Conservation (phyloP, 1,140 invertebrate species). For the Chymomyza costata region DNA sequence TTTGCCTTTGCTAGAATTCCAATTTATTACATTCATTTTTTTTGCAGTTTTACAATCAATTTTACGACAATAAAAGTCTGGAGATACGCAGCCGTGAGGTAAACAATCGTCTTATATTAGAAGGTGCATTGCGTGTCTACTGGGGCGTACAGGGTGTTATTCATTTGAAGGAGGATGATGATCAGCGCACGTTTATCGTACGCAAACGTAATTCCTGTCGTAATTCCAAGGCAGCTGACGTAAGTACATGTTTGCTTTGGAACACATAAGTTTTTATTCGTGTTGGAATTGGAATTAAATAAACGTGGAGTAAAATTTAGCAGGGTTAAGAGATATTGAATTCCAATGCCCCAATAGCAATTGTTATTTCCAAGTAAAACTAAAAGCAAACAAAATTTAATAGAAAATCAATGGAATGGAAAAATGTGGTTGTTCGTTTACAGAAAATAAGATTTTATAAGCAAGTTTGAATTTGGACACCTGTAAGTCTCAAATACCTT, state of each 20-base stretch:
- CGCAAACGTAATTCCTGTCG: conserved; percentile 83
- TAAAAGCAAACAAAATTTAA: no score
- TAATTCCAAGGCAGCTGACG: conserved; percentile 55
- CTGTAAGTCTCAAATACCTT: no score
- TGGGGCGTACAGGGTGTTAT: conserved; percentile 91
- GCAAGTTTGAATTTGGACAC: no score
- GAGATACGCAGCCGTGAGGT: conserved; percentile 86
- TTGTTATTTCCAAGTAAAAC: no score
- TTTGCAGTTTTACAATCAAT: conserved; percentile 79
- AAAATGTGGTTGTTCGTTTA: no score
- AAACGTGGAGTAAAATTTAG: no score
- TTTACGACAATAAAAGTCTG: conserved; percentile 86
- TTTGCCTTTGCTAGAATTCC: no score
- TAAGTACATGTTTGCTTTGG: conserved; percentile 31
- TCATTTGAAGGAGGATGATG: conserved; percentile 90
- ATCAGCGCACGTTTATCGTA: conserved; percentile 85
- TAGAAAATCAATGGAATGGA: no score
- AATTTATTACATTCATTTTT: neutral
- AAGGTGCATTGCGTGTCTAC: conserved; percentile 87
- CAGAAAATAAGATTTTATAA: no score
- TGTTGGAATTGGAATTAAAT: conserved; percentile 7
- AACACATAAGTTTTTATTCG: no score
- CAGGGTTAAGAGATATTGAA: no score
- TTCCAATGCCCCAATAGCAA: no score
- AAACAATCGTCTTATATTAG: conserved; percentile 86